A percentile compares a stretch with the other conserved stretches of the same genome.
These are phyloP conservation scores for Drosophila parthenogenetica DNA, from an alignment of 2,888 invertebrate genomes.

Conservation along the genomic window DNA sequence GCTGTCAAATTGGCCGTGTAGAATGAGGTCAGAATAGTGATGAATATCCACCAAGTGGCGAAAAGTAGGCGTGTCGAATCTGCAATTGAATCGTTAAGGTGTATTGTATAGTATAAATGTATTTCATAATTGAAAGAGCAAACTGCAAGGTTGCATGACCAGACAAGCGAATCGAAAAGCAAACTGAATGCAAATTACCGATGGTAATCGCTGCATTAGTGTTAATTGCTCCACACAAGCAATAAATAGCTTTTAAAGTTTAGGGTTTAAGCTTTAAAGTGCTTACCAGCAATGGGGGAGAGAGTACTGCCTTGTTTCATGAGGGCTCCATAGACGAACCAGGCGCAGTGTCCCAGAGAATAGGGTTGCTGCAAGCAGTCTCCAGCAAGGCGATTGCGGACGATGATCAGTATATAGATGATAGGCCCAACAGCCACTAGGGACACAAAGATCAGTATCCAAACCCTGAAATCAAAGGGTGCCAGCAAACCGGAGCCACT, in stretches of 20 bases:
- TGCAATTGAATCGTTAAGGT: constrained; percentile 82
- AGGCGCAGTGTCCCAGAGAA: constrained; percentile 90
- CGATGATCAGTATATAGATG: constrained; percentile 89
- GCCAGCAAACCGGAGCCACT: constrained; percentile 93
- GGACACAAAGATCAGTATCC: constrained; percentile 91
- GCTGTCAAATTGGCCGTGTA: constrained; percentile 96
- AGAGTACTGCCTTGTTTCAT: constrained; percentile 94
- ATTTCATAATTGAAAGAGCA: constrained; percentile 58
- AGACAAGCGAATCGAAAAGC: constrained; percentile 22
- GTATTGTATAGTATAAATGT: constrained; percentile 1
- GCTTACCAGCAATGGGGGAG: constrained; percentile 90
- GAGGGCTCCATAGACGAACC: constrained; percentile 94
- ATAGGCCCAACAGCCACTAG: constrained; percentile 91
- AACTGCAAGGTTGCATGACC: constrained; percentile 58
- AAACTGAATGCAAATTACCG: constrained; percentile 44
- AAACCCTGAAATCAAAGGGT: constrained; percentile 90
- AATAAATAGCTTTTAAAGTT: neutral
- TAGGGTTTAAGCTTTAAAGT: neutral
- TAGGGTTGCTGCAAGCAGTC: constrained; percentile 87
- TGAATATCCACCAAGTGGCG: constrained; percentile 97
- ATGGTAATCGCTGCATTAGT: constrained; percentile 63
- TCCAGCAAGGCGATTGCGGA: constrained; percentile 88
- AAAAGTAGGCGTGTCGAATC: constrained; percentile 93
- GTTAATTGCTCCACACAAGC: constrained; percentile 52
- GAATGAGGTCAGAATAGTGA: constrained; percentile 93